phyloP scores from a whole-genome alignment of 2,797 vertebrate species.

The Poeciliopsis infans region DNA sequence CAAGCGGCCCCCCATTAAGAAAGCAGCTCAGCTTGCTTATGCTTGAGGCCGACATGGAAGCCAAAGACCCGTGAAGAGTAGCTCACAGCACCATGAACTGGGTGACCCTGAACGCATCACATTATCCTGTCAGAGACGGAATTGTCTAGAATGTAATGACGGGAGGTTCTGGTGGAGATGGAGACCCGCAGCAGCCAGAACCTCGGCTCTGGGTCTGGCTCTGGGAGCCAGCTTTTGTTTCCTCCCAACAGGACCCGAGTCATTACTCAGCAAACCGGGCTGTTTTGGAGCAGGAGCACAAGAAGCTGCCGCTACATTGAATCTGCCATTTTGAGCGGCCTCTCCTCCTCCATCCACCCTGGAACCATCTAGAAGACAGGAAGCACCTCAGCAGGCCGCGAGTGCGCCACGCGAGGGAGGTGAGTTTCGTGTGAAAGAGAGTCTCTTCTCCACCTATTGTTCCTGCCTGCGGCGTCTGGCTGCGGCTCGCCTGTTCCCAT shows the following conservation, averaged over 20 bases:
- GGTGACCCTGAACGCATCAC: not conserved
- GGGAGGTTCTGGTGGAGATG: not conserved
- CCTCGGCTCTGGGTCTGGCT: not conserved
- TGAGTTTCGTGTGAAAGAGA: not conserved
- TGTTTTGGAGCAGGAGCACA: not conserved
- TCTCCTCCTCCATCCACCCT: not conserved
- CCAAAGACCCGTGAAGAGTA: not conserved
- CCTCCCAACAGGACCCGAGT: not conserved
- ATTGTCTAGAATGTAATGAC: not conserved
- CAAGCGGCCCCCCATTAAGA: no score
- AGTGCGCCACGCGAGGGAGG: not conserved
- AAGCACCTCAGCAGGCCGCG: not conserved
- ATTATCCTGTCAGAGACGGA: not conserved
- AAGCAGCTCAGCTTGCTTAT: not conserved
- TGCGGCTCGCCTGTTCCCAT: not conserved
- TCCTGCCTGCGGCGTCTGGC: not conserved
- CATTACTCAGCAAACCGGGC: not conserved
- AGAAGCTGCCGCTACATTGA: not conserved
- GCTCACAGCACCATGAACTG: not conserved
- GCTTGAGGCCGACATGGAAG: not conserved
- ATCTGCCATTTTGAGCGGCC: not conserved
- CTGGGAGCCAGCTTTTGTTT: not conserved
- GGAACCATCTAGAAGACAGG: not conserved
- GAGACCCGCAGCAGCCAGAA: not conserved
- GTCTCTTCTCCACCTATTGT: not conserved